Evolutionary conservation across 2,888 invertebrate species (phyloP).

Genomic region (Epinotia nisella): DNA sequence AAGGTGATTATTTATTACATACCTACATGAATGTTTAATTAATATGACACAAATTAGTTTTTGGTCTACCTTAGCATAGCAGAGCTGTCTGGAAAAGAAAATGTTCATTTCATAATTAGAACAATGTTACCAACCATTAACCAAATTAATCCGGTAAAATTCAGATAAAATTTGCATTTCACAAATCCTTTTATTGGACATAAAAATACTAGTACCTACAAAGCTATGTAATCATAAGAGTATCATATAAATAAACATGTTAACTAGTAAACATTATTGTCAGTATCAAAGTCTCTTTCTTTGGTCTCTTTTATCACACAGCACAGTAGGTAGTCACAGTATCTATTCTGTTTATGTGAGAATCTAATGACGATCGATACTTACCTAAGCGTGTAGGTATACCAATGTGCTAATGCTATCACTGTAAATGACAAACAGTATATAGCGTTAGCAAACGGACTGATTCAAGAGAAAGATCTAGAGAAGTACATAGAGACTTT

Average conservation of each 20-base stretch:
- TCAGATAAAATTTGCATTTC: neutral
- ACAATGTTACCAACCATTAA: slow-evolving; percentile 30
- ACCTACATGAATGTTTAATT: no score
- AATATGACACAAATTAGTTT: no score
- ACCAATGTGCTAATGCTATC: slow-evolving; percentile 16
- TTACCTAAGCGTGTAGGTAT: neutral
- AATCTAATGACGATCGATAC: neutral
- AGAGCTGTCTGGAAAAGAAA: neutral
- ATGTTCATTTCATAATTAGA: slow-evolving; percentile 2
- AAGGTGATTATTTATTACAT: no score
- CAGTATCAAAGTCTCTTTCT: neutral
- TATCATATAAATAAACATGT: no score
- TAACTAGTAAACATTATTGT: slow-evolving; percentile 8
- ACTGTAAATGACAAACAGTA: neutral
- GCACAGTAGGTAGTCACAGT: no score
- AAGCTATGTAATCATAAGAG: neutral
- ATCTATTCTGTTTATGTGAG: slow-evolving; percentile 3
- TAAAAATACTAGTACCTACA: no score
- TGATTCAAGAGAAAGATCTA: slow-evolving; percentile 29
- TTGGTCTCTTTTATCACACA: no score
- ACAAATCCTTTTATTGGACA: no score
- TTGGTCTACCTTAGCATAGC: no score
- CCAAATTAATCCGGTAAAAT: neutral
- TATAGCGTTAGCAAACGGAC: neutral
- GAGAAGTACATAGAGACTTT: no score